These are phyloP conservation scores for Atopsyche davidsoni DNA, from an alignment of 1,140 invertebrate genomes.

Conservation along the genomic window DNA sequence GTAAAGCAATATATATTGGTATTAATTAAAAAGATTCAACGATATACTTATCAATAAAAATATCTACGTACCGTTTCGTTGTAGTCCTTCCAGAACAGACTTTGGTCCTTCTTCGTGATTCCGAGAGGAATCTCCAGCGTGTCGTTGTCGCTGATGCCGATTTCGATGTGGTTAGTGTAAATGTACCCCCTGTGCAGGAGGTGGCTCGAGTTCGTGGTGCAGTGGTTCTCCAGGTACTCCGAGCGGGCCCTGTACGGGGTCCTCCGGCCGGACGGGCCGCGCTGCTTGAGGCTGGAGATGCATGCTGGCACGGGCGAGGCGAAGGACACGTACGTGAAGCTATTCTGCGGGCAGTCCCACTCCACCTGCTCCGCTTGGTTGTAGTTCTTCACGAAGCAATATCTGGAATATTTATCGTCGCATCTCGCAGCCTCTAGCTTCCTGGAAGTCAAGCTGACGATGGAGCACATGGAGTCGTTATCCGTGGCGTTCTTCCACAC, in stretches of 20 bases:
- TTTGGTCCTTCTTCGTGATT: conserved; percentile 33
- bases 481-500: conserved; percentile 30
- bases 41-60: background rate
- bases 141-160: conserved; percentile 19
- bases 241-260: conserved; percentile 39
- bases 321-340: conserved; percentile 36
- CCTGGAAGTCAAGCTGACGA: conserved; percentile 29
- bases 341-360: conserved; percentile 20
- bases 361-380: conserved; percentile 22
- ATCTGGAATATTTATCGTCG: conserved; percentile 37
- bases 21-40: too few species aligned
- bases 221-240: conserved; percentile 37
- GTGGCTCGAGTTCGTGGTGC: conserved; percentile 34
- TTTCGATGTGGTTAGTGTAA: conserved; percentile 37
- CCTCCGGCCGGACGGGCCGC: conserved; percentile 31
- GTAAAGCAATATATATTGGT: too few species aligned
- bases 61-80: background rate
- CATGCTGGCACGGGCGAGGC: conserved; percentile 38
- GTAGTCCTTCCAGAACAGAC: conserved; percentile 19
- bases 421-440: conserved; percentile 38
- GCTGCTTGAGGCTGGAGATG: conserved; percentile 23
- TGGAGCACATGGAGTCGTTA: conserved; percentile 31
- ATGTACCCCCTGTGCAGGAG: conserved; percentile 41
- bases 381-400: conserved; percentile 40
- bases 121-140: conserved; percentile 37